Conservation (phyloP, 2,113 vertebrate species). For the Phasianus colchicus region DNA sequence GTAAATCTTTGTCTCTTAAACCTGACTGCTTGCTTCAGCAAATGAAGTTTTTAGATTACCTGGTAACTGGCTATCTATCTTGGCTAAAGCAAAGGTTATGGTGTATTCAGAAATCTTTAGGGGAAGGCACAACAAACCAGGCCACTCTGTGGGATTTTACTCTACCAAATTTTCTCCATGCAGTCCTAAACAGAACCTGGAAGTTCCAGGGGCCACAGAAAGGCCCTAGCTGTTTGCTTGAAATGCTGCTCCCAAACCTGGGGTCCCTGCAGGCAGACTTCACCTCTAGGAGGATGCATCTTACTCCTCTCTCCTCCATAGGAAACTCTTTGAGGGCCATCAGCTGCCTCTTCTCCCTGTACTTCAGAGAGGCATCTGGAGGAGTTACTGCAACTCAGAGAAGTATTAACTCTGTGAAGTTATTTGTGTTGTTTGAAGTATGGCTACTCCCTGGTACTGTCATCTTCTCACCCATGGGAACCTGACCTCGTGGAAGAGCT, state of each 20-base stretch:
- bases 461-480: slow-evolving; percentile 46
- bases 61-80: neutral
- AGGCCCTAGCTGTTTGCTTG: neutral
- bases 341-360: neutral
- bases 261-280: neutral
- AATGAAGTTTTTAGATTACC: neutral
- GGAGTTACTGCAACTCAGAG: neutral
- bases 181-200: neutral
- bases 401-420: neutral
- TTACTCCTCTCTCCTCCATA: neutral
- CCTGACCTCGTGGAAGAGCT: slow-evolving; percentile 43
- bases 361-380: neutral
- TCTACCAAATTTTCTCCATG: neutral
- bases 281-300: neutral
- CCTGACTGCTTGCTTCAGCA: neutral
- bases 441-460: slow-evolving; percentile 53
- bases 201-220: neutral
- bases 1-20: neutral
- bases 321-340: neutral
- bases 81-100: neutral
- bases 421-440: slow-evolving; percentile 51
- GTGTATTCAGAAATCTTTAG: neutral
- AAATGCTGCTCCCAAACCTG: neutral
- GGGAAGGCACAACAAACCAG: neutral
- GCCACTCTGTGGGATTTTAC: neutral